Percentiles rank a stretch among this genome's conserved stretches.
These are phyloP conservation scores for Oryzias curvinotus DNA, from an alignment of 2,113 vertebrate genomes.

Conservation along the genomic window DNA sequence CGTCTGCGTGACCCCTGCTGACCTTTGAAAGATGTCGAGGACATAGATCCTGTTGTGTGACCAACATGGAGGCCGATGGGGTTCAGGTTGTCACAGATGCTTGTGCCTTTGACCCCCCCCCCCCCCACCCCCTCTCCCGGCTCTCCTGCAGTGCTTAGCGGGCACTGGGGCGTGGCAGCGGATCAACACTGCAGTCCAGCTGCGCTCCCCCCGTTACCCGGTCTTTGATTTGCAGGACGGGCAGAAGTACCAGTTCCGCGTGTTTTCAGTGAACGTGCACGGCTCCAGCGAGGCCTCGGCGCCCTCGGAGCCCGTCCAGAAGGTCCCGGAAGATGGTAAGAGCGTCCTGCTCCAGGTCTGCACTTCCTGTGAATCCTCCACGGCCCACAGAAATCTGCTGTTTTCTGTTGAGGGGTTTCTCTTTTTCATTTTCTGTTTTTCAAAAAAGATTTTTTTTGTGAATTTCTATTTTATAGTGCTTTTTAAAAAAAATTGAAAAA, in stretches of 20 bases:
- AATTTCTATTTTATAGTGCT: too few relatives aligned
- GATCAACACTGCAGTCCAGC: constrained; percentile 84
- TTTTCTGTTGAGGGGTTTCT: too few relatives aligned
- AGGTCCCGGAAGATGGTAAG: constrained; percentile 87
- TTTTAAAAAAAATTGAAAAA: too few relatives aligned
- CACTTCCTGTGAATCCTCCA: too few relatives aligned
- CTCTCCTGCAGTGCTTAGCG: constrained; percentile 82
- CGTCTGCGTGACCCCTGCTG: not conserved
- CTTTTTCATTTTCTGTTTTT: too few relatives aligned
- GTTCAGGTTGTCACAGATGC: constrained; percentile 18
- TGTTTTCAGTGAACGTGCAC: constrained; percentile 85
- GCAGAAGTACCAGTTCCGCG: constrained; percentile 88
- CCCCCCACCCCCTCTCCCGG: not conserved
- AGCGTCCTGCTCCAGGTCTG: not conserved
- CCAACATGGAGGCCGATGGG: not conserved
- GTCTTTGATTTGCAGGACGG: constrained; percentile 92
- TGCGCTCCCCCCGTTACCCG: constrained; percentile 89
- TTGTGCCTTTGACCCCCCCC: constrained; percentile 8
- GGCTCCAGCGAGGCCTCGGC: constrained; percentile 89
- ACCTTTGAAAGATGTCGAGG: not conserved
- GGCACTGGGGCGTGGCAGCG: constrained; percentile 90
- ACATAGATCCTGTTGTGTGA: not conserved
- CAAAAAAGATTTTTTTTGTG: too few relatives aligned
- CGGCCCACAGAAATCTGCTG: too few relatives aligned
- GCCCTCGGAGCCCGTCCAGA: constrained; percentile 83